Evolutionary conservation across 2,113 vertebrate species (phyloP).

Genomic region (Delphinapterus leucas): DNA sequence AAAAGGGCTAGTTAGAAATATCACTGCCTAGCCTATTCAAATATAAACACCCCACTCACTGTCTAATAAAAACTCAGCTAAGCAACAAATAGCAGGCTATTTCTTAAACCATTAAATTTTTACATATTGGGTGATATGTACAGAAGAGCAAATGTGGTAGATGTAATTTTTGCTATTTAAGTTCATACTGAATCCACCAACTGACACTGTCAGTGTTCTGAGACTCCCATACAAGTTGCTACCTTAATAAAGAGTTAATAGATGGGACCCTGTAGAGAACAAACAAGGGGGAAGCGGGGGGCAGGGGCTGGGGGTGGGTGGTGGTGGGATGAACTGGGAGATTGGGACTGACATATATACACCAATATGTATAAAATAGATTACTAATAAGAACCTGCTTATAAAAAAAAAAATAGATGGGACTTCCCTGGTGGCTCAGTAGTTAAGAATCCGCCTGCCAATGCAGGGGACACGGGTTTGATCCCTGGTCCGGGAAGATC

Average conservation of each 20-base stretch:
- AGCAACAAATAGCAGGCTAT: not conserved
- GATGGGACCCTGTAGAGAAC: not conserved
- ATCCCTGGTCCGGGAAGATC: too few species aligned
- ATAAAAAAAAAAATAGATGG: too few species aligned
- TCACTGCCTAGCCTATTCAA: not conserved
- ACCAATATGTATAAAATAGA: too few species aligned
- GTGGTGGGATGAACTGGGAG: too few species aligned
- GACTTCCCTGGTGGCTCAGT: too few species aligned
- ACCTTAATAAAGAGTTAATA: not conserved
- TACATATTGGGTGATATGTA: not conserved
- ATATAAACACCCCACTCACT: not conserved
- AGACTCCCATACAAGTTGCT: not conserved
- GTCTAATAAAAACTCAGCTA: slow-evolving; percentile 17
- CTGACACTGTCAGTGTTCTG: not conserved
- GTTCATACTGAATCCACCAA: not conserved
- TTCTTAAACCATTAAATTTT: not conserved
- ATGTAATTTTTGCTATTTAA: not conserved
- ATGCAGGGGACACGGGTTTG: too few species aligned
- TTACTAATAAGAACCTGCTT: too few species aligned
- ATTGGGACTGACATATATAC: too few species aligned
- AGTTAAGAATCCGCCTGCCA: too few species aligned
- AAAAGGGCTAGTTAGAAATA: not conserved
- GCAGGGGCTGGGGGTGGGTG: too few species aligned
- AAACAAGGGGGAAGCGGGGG: too few species aligned
- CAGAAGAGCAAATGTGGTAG: not conserved